phyloP scores from a whole-genome alignment of 2,888 invertebrate species.

The Balanococcus diminutus region DNA sequence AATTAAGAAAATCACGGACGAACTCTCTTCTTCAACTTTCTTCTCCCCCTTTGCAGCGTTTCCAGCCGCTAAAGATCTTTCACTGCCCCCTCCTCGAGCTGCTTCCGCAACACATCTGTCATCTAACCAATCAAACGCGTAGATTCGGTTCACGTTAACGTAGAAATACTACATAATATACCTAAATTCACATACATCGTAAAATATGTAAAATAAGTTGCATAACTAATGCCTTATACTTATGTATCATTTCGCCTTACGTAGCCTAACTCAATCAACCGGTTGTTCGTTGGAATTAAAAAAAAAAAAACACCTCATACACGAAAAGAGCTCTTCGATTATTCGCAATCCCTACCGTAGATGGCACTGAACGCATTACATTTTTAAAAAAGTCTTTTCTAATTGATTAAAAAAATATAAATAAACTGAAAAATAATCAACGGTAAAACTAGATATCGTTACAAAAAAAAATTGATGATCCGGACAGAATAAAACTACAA shows the following conservation, averaged over 20 bases:
- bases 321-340: neutral
- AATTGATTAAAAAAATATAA: neutral
- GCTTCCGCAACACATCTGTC: no score
- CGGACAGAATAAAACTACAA: neutral
- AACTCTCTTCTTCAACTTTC: neutral
- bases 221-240: neutral
- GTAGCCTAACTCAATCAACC: no score
- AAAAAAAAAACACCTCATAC: no score
- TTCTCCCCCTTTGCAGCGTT: neutral
- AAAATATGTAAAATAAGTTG: neutral
- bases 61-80: no score
- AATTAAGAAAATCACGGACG: neutral
- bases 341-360: neutral
- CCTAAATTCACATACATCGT: neutral
- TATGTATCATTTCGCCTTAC: neutral
- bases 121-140: neutral
- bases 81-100: no score
- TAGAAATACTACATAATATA: neutral
- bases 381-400: neutral
- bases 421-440: neutral
- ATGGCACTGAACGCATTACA: conserved; percentile 32
- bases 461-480: neutral
- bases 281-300: no score
- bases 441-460: neutral
- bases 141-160: neutral